Percentiles rank a stretch among this genome's conserved stretches.
Conservation (phyloP, 2,888 invertebrate genomes). For the Eilema caniola region DNA sequence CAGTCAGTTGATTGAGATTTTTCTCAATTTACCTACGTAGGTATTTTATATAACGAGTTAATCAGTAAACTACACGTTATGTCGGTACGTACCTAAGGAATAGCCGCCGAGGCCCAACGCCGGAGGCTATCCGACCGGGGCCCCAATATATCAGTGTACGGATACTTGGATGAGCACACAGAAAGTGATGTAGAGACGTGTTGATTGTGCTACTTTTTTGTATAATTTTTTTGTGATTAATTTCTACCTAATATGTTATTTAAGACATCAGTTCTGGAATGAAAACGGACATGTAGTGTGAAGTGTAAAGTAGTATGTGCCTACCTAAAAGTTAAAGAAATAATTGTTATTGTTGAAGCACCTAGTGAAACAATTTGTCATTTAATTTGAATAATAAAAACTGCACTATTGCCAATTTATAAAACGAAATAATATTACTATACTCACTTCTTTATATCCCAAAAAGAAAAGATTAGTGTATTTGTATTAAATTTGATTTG, state of each 20-base stretch:
- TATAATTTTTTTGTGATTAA: not conserved
- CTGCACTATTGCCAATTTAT: not conserved
- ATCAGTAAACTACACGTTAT: constrained; percentile 48
- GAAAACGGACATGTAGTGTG: not conserved
- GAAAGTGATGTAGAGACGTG: constrained; percentile 56
- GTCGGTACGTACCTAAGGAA: constrained; percentile 41
- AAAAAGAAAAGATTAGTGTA: not conserved
- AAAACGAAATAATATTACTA: not conserved
- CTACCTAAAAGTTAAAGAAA: not conserved
- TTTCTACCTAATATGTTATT: not conserved
- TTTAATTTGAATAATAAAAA: not conserved
- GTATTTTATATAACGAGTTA: constrained; percentile 44
- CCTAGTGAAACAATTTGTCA: not conserved
- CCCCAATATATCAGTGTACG: constrained; percentile 84
- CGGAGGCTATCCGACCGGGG: constrained; percentile 79
- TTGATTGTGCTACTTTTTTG: constrained; percentile 6
- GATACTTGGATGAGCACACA: constrained; percentile 71
- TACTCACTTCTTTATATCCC: not conserved
- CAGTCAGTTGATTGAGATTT: constrained; percentile 27
- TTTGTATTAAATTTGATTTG: not conserved
- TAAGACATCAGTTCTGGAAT: not conserved
- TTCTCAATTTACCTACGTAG: constrained; percentile 15
- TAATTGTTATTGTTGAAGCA: not conserved
- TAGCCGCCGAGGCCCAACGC: constrained; percentile 62
- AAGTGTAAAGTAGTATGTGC: not conserved